Conservation (phyloP, 2,797 vertebrate species). For the Epinephelus coioides region DNA sequence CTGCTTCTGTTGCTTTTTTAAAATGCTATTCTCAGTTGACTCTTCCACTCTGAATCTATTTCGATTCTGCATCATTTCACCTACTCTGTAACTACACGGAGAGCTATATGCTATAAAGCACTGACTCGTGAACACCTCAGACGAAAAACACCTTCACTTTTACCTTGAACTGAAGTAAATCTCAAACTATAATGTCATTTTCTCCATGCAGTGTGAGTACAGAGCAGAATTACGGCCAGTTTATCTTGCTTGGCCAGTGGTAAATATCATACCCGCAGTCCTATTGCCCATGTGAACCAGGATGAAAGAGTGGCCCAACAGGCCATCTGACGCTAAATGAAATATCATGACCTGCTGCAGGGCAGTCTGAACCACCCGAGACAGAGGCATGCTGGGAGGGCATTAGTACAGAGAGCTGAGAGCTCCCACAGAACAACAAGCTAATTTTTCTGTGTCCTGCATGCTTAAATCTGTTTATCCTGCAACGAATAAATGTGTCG, state of each 20-base stretch:
- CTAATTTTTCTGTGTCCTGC: slow-evolving; percentile 45
- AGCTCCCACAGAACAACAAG: slow-evolving; percentile 39
- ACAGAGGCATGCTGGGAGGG: slow-evolving; percentile 72
- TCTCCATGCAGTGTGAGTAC: slow-evolving; percentile 23
- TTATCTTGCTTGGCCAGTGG: slow-evolving; percentile 63
- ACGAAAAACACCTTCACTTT: slow-evolving; percentile 19
- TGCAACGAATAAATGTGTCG: background rate
- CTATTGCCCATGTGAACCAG: slow-evolving; percentile 53
- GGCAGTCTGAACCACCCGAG: slow-evolving; percentile 57
- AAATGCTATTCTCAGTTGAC: slow-evolving; percentile 15
- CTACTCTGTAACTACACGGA: slow-evolving; percentile 10
- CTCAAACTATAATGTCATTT: slow-evolving; percentile 29
- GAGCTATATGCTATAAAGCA: background rate
- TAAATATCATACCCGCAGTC: slow-evolving; percentile 75
- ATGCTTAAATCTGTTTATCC: slow-evolving; percentile 35
- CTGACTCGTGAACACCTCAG: slow-evolving; percentile 12
- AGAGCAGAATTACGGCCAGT: slow-evolving; percentile 47
- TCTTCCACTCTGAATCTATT: slow-evolving; percentile 19
- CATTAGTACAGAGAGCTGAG: slow-evolving; percentile 72
- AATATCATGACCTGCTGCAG: slow-evolving; percentile 75
- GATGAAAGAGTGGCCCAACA: slow-evolving; percentile 74
- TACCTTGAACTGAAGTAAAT: slow-evolving; percentile 38
- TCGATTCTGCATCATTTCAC: slow-evolving; percentile 9
- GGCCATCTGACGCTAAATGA: slow-evolving; percentile 69
- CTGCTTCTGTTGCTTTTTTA: slow-evolving; percentile 19